Evolutionary conservation across 2,113 vertebrate genomes (phyloP).

Genomic region (Varanus komodoensis): DNA sequence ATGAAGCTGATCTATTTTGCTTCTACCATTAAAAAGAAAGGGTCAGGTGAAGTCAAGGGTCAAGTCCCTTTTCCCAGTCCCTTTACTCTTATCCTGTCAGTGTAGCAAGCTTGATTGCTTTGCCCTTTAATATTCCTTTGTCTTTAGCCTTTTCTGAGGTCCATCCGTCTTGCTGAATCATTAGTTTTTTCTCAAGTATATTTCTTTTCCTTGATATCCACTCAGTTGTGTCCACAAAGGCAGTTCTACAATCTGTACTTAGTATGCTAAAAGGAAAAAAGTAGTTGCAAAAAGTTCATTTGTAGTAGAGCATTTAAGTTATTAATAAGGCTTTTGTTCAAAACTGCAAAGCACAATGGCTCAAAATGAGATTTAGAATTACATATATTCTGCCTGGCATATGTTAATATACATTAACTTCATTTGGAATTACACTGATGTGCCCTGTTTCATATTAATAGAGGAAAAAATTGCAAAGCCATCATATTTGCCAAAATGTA

Average conservation of each 20-base stretch:
- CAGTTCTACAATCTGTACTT: neutral
- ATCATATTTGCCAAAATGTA: neutral
- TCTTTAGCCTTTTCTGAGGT: constrained; percentile 17
- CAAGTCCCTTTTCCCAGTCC: constrained; percentile 47
- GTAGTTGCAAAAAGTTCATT: too few relatives aligned
- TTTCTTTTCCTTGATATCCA: neutral
- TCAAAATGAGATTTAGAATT: neutral
- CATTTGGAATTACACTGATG: neutral
- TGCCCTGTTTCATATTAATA: neutral
- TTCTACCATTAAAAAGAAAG: constrained; percentile 40
- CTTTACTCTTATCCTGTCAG: constrained; percentile 6
- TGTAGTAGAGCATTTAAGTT: neutral
- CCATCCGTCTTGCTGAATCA: neutral
- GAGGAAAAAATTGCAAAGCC: neutral
- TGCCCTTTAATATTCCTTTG: constrained; percentile 35
- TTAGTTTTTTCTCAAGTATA: neutral
- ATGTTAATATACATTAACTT: neutral
- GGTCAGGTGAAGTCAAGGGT: constrained; percentile 23
- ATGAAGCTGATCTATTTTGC: constrained; percentile 55
- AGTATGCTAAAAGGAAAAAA: neutral
- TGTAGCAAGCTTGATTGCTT: constrained; percentile 55
- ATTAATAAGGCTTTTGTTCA: neutral
- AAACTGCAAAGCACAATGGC: too few relatives aligned
- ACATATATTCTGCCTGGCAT: neutral
- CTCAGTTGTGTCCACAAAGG: too few relatives aligned